These are phyloP conservation scores for Phalloptychus januarius DNA, from an alignment of 2,797 vertebrate species.

Conservation along the genomic window DNA sequence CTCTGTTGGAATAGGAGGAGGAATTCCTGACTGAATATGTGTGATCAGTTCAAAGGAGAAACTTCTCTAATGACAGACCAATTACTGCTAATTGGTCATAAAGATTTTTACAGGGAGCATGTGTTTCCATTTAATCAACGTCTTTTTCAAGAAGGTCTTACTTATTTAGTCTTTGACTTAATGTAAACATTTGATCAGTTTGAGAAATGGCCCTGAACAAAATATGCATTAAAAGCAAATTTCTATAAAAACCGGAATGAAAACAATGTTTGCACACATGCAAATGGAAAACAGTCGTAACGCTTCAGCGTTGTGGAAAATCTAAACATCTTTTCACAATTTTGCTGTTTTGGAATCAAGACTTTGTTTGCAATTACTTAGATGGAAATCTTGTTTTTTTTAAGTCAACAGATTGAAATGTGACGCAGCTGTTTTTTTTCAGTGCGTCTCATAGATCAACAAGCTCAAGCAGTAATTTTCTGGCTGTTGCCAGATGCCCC, in stretches of 20 bases:
- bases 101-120: neutral
- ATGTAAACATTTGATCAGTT: neutral
- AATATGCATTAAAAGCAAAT: neutral
- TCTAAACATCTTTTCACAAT: neutral
- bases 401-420: constrained; percentile 39
- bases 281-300: neutral
- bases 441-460: constrained; percentile 42
- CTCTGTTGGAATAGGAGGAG: neutral
- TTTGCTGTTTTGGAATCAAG: neutral
- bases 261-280: neutral
- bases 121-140: neutral
- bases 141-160: too few relatives aligned
- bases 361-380: constrained; percentile 9
- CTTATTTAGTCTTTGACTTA: neutral
- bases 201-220: neutral
- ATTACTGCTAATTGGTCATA: neutral
- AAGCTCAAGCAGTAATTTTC: constrained; percentile 46
- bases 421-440: constrained; percentile 56
- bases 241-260: neutral
- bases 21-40: neutral
- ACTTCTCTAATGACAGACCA: neutral
- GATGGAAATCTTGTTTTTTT: constrained; percentile 14
- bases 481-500: constrained; percentile 51
- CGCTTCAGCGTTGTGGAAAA: neutral
- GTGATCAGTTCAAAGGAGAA: neutral